A percentile compares a stretch with the other conserved stretches of the same genome.
Evolutionary conservation across 2,113 vertebrate species (phyloP).

Genomic region (Trematomus loennbergii): DNA sequence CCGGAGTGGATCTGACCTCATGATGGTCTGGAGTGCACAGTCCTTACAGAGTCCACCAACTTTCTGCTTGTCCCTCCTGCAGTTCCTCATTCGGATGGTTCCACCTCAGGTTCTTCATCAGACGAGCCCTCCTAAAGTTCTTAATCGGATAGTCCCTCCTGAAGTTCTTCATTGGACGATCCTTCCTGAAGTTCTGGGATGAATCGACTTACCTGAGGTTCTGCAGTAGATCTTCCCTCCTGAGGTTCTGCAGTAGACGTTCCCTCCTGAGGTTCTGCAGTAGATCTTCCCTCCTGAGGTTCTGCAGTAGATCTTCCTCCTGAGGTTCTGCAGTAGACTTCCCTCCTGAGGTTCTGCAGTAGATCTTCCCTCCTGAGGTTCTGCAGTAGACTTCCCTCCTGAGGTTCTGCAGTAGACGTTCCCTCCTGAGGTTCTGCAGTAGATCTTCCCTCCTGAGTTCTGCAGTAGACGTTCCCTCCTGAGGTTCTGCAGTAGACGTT

Average conservation of each 20-base stretch:
- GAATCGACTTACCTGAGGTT: not conserved
- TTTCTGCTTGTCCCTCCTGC: not conserved
- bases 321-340: too few species aligned
- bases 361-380: not conserved
- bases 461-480: constrained; percentile 27
- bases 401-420: not conserved
- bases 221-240: not conserved
- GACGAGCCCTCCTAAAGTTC: not conserved
- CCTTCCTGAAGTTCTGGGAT: constrained; percentile 11
- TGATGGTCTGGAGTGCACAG: not conserved
- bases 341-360: not conserved
- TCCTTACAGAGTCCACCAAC: too few species aligned
- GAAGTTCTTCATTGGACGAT: not conserved
- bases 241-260: too few species aligned
- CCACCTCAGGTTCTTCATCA: not conserved
- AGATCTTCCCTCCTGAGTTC: not conserved
- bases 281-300: not conserved
- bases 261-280: too few species aligned
- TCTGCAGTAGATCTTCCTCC: not conserved
- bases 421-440: not conserved
- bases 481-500: not conserved
- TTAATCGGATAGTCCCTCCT: not conserved
- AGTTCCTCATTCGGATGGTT: not conserved
- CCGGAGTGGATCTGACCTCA: not conserved
- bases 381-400: not conserved